Evolutionary conservation across 1,140 invertebrate genomes (phyloP), one percentile per base, ranked within the genome.

Genomic region (Sycophaga agraensis): DNA sequence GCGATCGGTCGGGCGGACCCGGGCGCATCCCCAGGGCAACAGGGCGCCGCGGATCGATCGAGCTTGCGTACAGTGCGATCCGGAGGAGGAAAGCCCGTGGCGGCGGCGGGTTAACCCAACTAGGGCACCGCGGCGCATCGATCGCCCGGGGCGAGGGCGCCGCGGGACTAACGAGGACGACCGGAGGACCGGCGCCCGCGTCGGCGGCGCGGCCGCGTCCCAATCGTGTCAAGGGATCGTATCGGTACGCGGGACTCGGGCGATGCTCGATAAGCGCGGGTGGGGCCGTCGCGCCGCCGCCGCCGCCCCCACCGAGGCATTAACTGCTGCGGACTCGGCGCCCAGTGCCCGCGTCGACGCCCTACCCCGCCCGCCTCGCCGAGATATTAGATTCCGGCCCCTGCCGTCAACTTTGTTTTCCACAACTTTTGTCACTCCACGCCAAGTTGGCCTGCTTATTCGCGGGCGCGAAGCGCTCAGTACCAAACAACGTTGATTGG

Each of bases 181-280:
- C n/a, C n/a, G n/a, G n/a, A n/a, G n/a, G n/a, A n/a, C n/a, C n/a
- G n/a, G n/a, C n/a, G n/a, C n/a, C n/a, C n/a, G n/a, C n/a, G n/a
- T n/a, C n/a, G n/a, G n/a, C n/a, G n/a, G n/a, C n/a, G n/a, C n/a
- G n/a, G n/a, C n/a, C 22, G 12, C 31, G 48, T 43, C 51, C 43
- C 22, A 59, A 51, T 59, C 24, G 39, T 51, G 51, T 59, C 28
- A 51, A 59, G 48, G 39, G 19, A 59, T 59, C 51, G 22, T 49
- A 50, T 59, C 17, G 35, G 22, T 34, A 59, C 19, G 31, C 16
- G 43, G 31, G 34, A 59, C 19, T 42, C 16, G 43, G 31, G 34
- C n/a, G n/a, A 8, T 21, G 16, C 24, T 50, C 45, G 51, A 56
- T 42, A 67, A 67, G 64, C 56, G 65, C 48, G n/a, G n/a, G n/a